Percentiles rank a stretch among this genome's conserved stretches.
These are phyloP conservation scores for Drepana arcuata DNA, from an alignment of 1,140 invertebrate species.

Conservation along the genomic window DNA sequence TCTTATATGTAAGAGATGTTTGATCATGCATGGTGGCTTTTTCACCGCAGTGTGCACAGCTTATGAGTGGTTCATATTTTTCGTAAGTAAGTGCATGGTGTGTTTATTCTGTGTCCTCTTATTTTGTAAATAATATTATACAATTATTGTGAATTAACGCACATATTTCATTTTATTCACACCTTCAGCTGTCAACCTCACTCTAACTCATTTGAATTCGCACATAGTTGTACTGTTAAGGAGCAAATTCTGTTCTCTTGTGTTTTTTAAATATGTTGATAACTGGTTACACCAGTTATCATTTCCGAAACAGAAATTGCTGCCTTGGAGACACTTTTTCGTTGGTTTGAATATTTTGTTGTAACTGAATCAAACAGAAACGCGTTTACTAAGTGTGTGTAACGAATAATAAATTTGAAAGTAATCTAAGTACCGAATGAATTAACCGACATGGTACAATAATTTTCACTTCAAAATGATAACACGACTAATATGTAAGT, in stretches of 20 bases:
- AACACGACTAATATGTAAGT: constrained; percentile 33
- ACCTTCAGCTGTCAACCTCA: constrained; percentile 25
- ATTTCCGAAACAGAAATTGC: no score
- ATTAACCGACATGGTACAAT: no score
- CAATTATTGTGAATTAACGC: constrained; percentile 62
- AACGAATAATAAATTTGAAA: constrained; percentile 3
- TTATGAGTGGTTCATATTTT: constrained; percentile 46
- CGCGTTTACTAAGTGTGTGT: background rate
- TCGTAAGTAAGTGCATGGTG: constrained; percentile 67
- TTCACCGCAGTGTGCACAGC: constrained; percentile 57
- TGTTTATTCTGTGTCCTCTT: constrained; percentile 51
- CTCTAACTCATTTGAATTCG: constrained; percentile 1
- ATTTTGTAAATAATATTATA: constrained; percentile 64
- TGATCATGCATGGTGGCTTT: constrained; percentile 53
- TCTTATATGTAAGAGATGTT: constrained; percentile 25
- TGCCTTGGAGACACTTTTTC: no score
- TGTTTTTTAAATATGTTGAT: no score
- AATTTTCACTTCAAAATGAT: no score
- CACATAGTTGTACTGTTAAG: constrained; percentile 6
- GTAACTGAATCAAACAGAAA: background rate
- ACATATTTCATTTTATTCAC: constrained; percentile 66
- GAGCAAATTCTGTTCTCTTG: constrained; percentile 7
- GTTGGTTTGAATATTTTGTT: no score
- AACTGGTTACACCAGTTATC: no score
- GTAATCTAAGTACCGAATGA: no score